Conservation (phyloP, 2,888 invertebrate genomes). For the Mythimna lalbum region DNA sequence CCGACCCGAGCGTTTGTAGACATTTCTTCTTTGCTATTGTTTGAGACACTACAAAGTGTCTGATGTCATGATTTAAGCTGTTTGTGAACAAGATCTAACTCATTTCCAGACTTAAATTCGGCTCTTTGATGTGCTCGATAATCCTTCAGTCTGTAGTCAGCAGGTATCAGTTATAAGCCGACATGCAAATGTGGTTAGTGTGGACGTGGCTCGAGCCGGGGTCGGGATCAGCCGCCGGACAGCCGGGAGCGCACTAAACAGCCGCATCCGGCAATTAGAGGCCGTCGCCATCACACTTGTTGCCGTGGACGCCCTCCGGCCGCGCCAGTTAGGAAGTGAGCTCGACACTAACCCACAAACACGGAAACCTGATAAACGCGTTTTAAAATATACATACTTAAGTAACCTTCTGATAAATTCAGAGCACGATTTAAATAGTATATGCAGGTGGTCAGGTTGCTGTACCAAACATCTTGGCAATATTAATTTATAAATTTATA, state of each 20-base stretch:
- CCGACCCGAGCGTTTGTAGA: slow-evolving; percentile 12
- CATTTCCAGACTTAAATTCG: neutral
- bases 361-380: slow-evolving; percentile 23
- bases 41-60: slow-evolving; percentile 18
- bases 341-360: slow-evolving; percentile 9
- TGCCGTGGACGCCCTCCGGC: slow-evolving; percentile 39
- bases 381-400: slow-evolving; percentile 7
- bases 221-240: slow-evolving; percentile 10
- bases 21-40: slow-evolving; percentile 34
- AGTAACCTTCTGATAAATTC: slow-evolving; percentile 3
- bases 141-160: neutral
- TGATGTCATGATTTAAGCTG: slow-evolving; percentile 9
- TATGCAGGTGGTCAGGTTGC: neutral
- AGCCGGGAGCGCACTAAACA: slow-evolving; percentile 23
- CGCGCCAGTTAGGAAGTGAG: slow-evolving; percentile 11
- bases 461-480: neutral
- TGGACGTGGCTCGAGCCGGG: neutral
- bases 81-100: neutral
- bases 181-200: slow-evolving; percentile 3
- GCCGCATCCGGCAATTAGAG: slow-evolving; percentile 53
- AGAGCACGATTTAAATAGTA: slow-evolving; percentile 8
- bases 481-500: neutral
- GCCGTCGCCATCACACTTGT: slow-evolving; percentile 57
- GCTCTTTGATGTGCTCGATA: neutral
- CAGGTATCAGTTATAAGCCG: neutral